phyloP scores from a whole-genome alignment of 2,888 invertebrate species.

The Hanleya hanleyi region DNA sequence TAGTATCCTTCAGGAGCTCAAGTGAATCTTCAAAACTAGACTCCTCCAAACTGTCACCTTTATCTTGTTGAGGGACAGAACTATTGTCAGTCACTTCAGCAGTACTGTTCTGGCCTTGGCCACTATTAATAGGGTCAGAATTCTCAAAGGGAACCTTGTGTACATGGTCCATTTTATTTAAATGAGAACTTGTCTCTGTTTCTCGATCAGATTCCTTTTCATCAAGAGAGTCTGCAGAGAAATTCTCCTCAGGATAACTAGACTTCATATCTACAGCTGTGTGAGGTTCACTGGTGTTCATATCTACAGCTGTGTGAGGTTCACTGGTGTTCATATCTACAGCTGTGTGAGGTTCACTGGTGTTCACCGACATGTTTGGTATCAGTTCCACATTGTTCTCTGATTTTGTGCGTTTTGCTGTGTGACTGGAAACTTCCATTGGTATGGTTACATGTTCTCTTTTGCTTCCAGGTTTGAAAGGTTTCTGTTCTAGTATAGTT shows the following conservation, averaged over 20 bases:
- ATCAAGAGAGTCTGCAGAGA: constrained; percentile 39
- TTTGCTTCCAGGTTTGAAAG: not conserved
- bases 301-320: not conserved
- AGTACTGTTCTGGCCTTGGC: too few species aligned
- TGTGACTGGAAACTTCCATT: not conserved
- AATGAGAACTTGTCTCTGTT: not conserved
- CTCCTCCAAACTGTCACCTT: constrained; percentile 40
- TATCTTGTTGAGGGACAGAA: not conserved
- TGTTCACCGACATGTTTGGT: not conserved
- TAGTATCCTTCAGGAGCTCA: constrained; percentile 8
- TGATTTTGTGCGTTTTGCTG: not conserved
- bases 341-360: not conserved
- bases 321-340: not conserved
- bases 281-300: not conserved
- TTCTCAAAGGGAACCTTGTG: not conserved
- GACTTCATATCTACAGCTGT: not conserved
- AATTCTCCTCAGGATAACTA: constrained; percentile 7
- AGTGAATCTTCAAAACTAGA: constrained; percentile 24
- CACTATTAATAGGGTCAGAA: not conserved
- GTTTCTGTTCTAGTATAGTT: too few species aligned
- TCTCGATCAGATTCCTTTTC: constrained; percentile 28
- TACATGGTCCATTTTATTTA: constrained; percentile 4
- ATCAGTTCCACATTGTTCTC: not conserved
- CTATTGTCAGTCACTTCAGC: too few species aligned
- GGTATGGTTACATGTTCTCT: constrained; percentile 3